phyloP scores from a whole-genome alignment of 1,140 invertebrate species.

The Heliconius himera region DNA sequence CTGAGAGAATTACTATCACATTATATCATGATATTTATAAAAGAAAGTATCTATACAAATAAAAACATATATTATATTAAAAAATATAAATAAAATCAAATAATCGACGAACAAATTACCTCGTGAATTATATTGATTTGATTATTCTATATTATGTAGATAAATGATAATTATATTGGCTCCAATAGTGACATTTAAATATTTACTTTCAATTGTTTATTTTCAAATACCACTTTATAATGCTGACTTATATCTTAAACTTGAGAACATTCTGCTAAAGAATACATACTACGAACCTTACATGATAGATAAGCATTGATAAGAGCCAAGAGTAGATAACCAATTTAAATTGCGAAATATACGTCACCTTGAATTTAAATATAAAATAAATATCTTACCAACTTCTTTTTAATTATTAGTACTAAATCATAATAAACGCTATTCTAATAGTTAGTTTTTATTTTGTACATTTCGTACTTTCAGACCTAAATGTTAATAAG shows the following conservation, averaged over 20 bases:
- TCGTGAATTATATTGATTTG: not conserved
- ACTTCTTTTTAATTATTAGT: not conserved
- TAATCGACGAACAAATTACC: not conserved
- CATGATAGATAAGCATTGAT: constrained; percentile 49
- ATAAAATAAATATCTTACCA: not conserved
- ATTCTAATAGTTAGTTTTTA: not conserved
- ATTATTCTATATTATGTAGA: not conserved
- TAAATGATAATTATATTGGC: not conserved
- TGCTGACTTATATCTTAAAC: constrained; percentile 25
- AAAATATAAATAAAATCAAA: not conserved
- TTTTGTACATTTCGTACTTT: not conserved
- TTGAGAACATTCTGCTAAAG: constrained; percentile 36
- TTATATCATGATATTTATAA: constrained; percentile 9
- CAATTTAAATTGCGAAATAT: constrained; percentile 35
- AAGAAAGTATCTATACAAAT: not conserved
- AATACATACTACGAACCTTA: constrained; percentile 22
- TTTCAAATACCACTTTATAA: constrained; percentile 38
- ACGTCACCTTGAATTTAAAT: constrained; percentile 11
- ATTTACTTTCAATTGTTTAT: constrained; percentile 31
- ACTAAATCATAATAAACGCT: not conserved
- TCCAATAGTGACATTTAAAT: constrained; percentile 8
- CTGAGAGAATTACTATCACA: constrained; percentile 10
- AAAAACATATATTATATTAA: not conserved
- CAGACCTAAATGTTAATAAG: not conserved
- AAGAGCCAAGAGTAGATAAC: constrained; percentile 42